Conservation (phyloP, 2,113 vertebrate species). For the Myrmophylax atrothorax region DNA sequence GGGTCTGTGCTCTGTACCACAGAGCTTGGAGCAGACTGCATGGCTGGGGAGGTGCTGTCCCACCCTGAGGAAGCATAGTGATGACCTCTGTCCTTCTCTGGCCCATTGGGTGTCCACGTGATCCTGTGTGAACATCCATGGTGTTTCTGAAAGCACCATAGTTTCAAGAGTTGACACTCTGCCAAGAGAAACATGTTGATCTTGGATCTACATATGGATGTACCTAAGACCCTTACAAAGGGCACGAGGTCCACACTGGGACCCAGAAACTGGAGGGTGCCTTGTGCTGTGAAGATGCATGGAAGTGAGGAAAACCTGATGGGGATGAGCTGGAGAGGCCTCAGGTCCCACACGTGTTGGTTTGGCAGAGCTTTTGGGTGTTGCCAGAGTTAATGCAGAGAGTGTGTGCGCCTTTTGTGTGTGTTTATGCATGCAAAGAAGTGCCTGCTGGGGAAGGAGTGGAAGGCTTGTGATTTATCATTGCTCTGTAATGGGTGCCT, state of each 20-base stretch:
- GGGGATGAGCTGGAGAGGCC: background rate
- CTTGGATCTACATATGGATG: rapidly evolving
- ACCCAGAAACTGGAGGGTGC: background rate
- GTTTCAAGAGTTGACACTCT: background rate
- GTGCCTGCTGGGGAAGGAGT: conserved; percentile 69
- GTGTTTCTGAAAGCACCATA: background rate
- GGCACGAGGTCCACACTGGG: background rate
- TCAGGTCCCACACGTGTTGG: rapidly evolving
- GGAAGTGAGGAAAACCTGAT: background rate
- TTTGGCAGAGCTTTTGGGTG: conserved; percentile 25
- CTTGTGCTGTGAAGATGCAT: background rate
- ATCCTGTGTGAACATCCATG: background rate
- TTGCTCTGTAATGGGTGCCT: conserved; percentile 74
- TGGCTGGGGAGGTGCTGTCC: background rate
- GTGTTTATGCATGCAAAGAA: conserved; percentile 75
- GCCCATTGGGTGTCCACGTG: background rate
- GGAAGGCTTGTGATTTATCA: conserved; percentile 79
- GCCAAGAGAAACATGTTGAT: background rate
- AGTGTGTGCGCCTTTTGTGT: background rate
- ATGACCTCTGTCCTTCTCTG: background rate
- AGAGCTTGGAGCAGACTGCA: background rate
- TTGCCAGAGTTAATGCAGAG: conserved; percentile 38
- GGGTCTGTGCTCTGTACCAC: background rate
- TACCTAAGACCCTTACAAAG: background rate
- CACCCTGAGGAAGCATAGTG: background rate